A percentile compares a stretch with the other conserved stretches of the same genome.
phyloP scores from a whole-genome alignment of 2,888 invertebrate genomes.

The Noctuana brunneofusca region DNA sequence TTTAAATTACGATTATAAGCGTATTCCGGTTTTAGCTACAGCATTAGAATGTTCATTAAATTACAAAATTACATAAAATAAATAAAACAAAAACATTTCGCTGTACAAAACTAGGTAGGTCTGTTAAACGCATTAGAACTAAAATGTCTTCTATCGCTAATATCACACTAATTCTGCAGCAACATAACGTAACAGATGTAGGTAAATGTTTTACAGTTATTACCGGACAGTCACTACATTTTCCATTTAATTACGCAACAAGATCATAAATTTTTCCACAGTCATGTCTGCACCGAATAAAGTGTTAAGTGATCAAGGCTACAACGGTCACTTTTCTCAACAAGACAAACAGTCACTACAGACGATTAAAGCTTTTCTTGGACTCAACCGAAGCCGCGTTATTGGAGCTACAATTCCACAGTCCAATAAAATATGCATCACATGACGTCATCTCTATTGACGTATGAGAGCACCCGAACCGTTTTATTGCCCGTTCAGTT shows the following conservation, averaged over 20 bases:
- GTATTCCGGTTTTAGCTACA: conserved; percentile 39
- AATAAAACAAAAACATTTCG: conserved; percentile 35
- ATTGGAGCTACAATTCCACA: conserved; percentile 51
- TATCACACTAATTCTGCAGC: conserved; percentile 65
- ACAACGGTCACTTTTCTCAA: conserved; percentile 54
- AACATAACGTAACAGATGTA: conserved; percentile 35
- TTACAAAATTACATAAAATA: conserved; percentile 39
- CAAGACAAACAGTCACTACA: conserved; percentile 58
- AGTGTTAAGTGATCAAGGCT: conserved; percentile 45
- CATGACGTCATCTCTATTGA: conserved; percentile 78
- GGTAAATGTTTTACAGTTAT: conserved; percentile 37
- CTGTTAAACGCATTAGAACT: conserved; percentile 12
- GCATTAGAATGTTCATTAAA: conserved; percentile 25
- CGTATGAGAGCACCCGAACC: conserved; percentile 77
- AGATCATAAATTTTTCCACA: conserved; percentile 45
- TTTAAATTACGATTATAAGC: conserved; percentile 41
- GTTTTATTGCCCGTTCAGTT: conserved; percentile 51
- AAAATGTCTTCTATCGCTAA: conserved; percentile 57
- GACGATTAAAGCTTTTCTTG: conserved; percentile 75
- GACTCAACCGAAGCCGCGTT: conserved; percentile 61
- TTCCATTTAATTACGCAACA: conserved; percentile 50
- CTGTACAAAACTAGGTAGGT: conserved; percentile 26
- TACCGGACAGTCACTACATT: conserved; percentile 38
- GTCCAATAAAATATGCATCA: conserved; percentile 70
- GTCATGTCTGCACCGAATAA: conserved; percentile 43